phyloP scores from a whole-genome alignment of 1,140 invertebrate genomes.

The Diplogasteroides magnus region DNA sequence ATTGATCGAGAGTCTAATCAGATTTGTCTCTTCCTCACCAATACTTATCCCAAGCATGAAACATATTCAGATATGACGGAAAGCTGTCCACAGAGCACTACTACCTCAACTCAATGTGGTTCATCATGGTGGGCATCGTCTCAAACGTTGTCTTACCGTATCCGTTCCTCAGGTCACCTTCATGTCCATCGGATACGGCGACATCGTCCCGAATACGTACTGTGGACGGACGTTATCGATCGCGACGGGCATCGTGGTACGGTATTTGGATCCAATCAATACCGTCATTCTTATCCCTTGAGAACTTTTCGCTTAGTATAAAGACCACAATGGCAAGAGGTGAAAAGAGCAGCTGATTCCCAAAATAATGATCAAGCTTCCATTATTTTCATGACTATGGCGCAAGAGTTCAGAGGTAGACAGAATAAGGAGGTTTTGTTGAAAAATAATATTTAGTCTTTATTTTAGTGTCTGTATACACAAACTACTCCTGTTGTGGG shows the following conservation, averaged over 20 bases:
- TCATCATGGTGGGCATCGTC: slow-evolving; percentile 55
- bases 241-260: slow-evolving; percentile 51
- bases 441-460: too few species aligned
- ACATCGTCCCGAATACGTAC: slow-evolving; percentile 49
- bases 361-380: too few species aligned
- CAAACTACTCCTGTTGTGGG: too few species aligned
- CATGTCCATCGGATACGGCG: slow-evolving; percentile 55
- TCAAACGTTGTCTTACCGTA: slow-evolving; percentile 28
- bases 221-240: slow-evolving; percentile 51
- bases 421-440: too few species aligned
- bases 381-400: too few species aligned
- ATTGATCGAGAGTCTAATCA: slow-evolving; percentile 11
- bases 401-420: too few species aligned
- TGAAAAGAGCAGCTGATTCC: too few species aligned
- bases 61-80: slow-evolving; percentile 30
- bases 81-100: slow-evolving; percentile 56
- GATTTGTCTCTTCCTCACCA: slow-evolving; percentile 28
- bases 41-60: background rate
- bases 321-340: too few species aligned
- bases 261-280: too few species aligned
- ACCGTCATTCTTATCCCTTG: too few species aligned
- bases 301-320: too few species aligned
- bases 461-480: too few species aligned
- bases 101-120: slow-evolving; percentile 62
- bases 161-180: slow-evolving; percentile 37